Evolutionary conservation across 2,888 invertebrate species (phyloP).

Genomic region (Lacanobia oleracea): DNA sequence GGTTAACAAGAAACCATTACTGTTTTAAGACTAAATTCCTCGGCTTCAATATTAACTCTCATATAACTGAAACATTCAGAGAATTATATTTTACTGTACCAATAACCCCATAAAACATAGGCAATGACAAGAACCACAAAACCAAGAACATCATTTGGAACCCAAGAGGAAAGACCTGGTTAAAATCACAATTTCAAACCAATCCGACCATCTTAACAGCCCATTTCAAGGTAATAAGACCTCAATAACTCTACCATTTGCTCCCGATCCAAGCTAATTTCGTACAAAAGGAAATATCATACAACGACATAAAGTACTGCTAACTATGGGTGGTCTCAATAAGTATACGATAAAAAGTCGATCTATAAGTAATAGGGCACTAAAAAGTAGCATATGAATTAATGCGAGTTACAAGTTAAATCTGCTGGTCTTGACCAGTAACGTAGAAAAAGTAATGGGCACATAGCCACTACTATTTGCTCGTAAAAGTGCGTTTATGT

Average conservation of each 20-base stretch:
- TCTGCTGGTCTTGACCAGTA: slow-evolving; percentile 44
- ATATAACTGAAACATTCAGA: neutral
- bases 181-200: neutral
- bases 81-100: neutral
- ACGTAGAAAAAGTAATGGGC: slow-evolving; percentile 64
- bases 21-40: neutral
- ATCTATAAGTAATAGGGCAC: slow-evolving; percentile 62
- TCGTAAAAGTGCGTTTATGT: slow-evolving; percentile 44
- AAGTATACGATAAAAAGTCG: slow-evolving; percentile 57
- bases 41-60: too few species aligned
- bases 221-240: neutral
- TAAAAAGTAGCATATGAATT: slow-evolving; percentile 68
- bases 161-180: neutral
- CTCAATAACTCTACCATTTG: slow-evolving; percentile 7
- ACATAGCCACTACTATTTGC: slow-evolving; percentile 55
- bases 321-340: slow-evolving; percentile 64
- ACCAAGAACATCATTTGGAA: neutral
- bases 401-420: slow-evolving; percentile 58
- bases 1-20: neutral
- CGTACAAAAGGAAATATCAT: slow-evolving; percentile 26
- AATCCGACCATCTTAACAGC: neutral
- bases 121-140: neutral
- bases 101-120: neutral
- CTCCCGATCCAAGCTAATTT: slow-evolving; percentile 33
- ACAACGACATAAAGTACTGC: slow-evolving; percentile 10